phyloP scores from a whole-genome alignment of 2,113 vertebrate species.

The Gadus chalcogrammus region DNA sequence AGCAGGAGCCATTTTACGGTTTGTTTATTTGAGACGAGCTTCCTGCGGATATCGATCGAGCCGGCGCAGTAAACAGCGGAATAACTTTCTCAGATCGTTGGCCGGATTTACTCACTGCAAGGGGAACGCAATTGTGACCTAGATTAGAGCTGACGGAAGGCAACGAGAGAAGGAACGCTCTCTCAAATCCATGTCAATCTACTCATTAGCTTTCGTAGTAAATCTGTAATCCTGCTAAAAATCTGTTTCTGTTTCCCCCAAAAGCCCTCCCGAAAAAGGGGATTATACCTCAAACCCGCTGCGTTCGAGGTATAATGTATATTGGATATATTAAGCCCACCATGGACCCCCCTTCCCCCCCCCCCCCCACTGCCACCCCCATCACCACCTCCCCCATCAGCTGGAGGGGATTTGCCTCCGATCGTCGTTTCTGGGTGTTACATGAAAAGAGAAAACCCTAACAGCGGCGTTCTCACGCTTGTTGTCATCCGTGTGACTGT shows the following conservation, averaged over 20 bases:
- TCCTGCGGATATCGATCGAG: conserved; percentile 56
- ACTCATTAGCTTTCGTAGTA: background rate
- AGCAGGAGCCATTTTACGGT: conserved; percentile 60
- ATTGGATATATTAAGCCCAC: no score
- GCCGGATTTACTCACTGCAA: conserved; percentile 54
- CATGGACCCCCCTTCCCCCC: no score
- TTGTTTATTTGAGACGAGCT: conserved; percentile 59
- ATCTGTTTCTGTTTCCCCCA: no score
- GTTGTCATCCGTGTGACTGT: conserved; percentile 45
- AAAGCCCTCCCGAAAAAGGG: no score
- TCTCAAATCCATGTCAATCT: background rate
- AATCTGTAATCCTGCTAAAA: background rate
- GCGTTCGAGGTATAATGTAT: no score
- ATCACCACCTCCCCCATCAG: background rate
- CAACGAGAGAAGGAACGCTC: conserved; percentile 27
- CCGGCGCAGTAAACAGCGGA: conserved; percentile 52
- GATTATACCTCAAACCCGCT: no score
- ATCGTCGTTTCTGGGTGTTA: conserved; percentile 33
- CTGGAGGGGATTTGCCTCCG: conserved; percentile 4
- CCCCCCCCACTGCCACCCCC: no score
- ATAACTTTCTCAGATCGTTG: conserved; percentile 51
- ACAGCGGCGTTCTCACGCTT: conserved; percentile 34
- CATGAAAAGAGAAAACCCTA: conserved; percentile 13
- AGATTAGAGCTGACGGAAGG: conserved; percentile 37
- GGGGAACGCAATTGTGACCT: conserved; percentile 45